Conservation (phyloP, 2,113 vertebrate species). For the Saccopteryx leptura region DNA sequence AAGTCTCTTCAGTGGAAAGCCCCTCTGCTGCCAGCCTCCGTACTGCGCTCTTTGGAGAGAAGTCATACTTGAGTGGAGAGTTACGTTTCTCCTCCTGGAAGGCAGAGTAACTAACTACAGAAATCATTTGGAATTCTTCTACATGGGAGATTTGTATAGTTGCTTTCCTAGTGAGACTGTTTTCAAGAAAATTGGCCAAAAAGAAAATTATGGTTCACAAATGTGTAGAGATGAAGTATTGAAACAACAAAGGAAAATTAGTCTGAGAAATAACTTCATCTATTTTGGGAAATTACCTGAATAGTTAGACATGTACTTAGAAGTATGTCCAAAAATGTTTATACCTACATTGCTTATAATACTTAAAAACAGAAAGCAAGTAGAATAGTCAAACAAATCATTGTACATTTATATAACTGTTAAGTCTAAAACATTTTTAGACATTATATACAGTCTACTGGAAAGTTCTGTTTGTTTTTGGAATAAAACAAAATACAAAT, state of each 20-base stretch:
- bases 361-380: conserved; percentile 21
- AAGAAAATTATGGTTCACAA: conserved; percentile 16
- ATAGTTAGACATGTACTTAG: not conserved
- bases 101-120: not conserved
- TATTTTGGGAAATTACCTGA: conserved; percentile 47
- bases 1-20: not conserved
- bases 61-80: not conserved
- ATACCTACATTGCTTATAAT: not conserved
- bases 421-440: conserved; percentile 11
- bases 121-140: not conserved
- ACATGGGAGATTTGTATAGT: not conserved
- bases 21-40: not conserved
- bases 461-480: too few relatives aligned
- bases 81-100: not conserved
- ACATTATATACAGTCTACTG: too few relatives aligned
- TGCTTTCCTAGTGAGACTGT: not conserved
- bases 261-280: not conserved
- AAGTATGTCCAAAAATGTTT: not conserved
- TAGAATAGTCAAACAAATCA: not conserved
- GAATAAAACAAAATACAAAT: too few relatives aligned
- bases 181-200: conserved; percentile 37
- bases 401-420: not conserved
- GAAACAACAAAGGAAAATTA: not conserved
- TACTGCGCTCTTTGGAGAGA: fast-evolving
- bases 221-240: not conserved